A percentile compares a stretch with the other conserved stretches of the same genome.
Conservation (phyloP, 2,888 invertebrate genomes). For the Heteromurus nitidus region DNA sequence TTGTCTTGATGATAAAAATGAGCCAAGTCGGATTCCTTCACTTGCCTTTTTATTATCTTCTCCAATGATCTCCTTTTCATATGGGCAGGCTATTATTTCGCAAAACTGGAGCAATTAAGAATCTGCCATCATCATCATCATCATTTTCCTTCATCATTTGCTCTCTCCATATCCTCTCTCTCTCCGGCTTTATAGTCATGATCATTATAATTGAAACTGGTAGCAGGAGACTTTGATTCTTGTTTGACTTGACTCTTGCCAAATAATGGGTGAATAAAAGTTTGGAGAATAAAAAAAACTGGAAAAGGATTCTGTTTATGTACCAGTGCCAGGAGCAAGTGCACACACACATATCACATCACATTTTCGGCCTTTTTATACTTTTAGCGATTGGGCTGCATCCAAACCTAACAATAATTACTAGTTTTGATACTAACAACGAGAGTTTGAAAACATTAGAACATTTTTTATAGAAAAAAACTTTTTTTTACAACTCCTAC, state of each 20-base stretch:
- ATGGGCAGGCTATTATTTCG: constrained; percentile 56
- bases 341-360: no score
- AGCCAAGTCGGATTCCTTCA: constrained; percentile 28
- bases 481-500: no score
- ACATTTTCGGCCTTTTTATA: no score
- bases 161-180: neutral
- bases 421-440: constrained; percentile 22
- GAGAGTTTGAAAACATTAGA: neutral
- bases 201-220: constrained; percentile 44
- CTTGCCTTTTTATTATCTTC: constrained; percentile 51
- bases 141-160: constrained; percentile 39
- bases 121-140: constrained; percentile 62
- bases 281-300: no score
- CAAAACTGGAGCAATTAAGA: constrained; percentile 68
- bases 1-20: neutral
- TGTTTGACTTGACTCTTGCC: constrained; percentile 56
- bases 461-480: neutral
- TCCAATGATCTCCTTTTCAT: constrained; percentile 41
- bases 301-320: neutral
- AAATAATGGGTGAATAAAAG: no score
- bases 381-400: neutral
- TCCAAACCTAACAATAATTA: constrained; percentile 54
- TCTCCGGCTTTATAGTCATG: neutral
- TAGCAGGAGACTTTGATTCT: constrained; percentile 22
- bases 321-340: constrained; percentile 16